Evolutionary conservation across 2,888 invertebrate genomes (phyloP).

Genomic region (Drosophila mayaguana): DNA sequence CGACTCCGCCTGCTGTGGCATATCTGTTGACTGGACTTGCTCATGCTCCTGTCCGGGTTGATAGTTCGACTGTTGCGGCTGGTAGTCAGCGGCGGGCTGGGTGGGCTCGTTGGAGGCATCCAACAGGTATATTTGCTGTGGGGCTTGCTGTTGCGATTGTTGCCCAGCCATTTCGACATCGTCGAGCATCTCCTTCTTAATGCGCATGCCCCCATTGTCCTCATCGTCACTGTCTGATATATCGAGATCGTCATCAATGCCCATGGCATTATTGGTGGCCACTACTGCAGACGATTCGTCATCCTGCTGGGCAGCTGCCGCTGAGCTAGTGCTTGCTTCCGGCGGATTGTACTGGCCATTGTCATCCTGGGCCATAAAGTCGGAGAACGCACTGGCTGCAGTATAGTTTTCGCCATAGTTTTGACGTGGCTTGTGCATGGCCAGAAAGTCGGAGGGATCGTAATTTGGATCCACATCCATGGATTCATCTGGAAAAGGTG

Average conservation of each 20-base stretch:
- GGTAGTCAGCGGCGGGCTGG: conserved; percentile 38
- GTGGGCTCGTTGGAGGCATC: conserved; percentile 59
- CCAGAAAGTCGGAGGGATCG: conserved; percentile 93
- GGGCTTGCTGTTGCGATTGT: conserved; percentile 21
- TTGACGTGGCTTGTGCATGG: conserved; percentile 85
- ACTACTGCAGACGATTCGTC: conserved; percentile 79
- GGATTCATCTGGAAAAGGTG: conserved; percentile 87
- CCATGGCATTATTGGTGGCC: conserved; percentile 87
- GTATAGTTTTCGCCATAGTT: conserved; percentile 47
- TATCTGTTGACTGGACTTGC: conserved; percentile 39
- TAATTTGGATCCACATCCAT: conserved; percentile 93
- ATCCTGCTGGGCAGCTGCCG: conserved; percentile 42
- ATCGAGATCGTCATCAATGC: conserved; percentile 90
- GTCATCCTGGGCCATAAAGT: conserved; percentile 72
- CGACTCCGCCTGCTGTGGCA: conserved; percentile 40
- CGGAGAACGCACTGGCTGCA: conserved; percentile 54
- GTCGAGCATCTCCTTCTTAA: conserved; percentile 71
- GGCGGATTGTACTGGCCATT: conserved; percentile 59
- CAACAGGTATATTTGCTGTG: conserved; percentile 55
- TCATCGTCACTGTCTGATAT: conserved; percentile 92
- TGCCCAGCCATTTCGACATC: conserved; percentile 42
- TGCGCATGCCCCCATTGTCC: conserved; percentile 68
- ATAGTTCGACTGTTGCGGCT: conserved; percentile 38
- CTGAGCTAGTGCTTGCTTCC: conserved; percentile 58
- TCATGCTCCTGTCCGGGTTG: conserved; percentile 34